Conservation (phyloP, 2,888 invertebrate species). For the Tetragonisca angustula region DNA sequence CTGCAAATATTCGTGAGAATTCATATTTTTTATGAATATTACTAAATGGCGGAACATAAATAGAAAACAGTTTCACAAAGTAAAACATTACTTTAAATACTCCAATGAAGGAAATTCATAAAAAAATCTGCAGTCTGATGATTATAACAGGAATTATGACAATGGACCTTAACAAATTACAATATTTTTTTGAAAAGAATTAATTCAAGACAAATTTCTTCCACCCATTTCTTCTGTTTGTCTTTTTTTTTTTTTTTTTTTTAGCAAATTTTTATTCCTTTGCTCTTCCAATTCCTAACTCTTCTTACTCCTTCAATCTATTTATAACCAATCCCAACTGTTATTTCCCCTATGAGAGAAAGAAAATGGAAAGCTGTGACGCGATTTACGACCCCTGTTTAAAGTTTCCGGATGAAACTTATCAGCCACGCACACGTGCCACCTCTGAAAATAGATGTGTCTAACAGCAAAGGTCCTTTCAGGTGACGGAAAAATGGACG, state of each 20-base stretch:
- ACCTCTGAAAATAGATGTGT: not conserved
- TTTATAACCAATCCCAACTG: not conserved
- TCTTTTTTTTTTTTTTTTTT: not conserved
- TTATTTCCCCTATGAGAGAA: conserved; percentile 4
- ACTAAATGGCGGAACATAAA: too few relatives aligned
- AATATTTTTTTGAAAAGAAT: not conserved
- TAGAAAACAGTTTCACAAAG: too few relatives aligned
- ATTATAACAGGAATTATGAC: not conserved
- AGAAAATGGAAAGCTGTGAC: conserved; percentile 11
- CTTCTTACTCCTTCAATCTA: not conserved
- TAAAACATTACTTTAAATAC: too few relatives aligned
- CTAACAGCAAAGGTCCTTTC: not conserved
- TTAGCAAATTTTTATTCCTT: not conserved
- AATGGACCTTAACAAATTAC: not conserved
- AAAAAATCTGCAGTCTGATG: not conserved
- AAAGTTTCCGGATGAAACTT: conserved; percentile 25
- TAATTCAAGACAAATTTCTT: not conserved
- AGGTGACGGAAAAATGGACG: not conserved
- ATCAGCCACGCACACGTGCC: not conserved
- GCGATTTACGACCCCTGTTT: conserved; percentile 37
- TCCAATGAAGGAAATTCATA: too few relatives aligned
- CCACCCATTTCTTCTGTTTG: not conserved
- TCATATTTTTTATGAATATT: too few relatives aligned
- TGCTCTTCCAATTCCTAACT: not conserved
- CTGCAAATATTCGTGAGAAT: too few relatives aligned